Evolutionary conservation across 2,113 vertebrate species (phyloP).

Genomic region (Recurvirostra avosetta): DNA sequence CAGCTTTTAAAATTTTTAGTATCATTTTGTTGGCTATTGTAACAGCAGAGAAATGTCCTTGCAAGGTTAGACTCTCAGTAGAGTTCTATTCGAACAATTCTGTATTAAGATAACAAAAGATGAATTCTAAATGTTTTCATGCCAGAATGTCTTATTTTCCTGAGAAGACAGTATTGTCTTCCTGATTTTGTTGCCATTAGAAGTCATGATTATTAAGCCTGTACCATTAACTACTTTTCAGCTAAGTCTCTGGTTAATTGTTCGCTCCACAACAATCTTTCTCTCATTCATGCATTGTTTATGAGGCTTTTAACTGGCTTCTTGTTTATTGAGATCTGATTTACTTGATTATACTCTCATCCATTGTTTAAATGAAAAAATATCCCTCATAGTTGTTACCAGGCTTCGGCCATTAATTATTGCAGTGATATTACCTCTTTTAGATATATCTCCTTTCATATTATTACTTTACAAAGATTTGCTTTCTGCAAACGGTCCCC

Average conservation of each 20-base stretch:
- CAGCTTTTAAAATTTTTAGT: not conserved
- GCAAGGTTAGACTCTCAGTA: not conserved
- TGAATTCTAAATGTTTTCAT: not conserved
- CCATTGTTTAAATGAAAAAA: not conserved
- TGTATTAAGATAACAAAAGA: not conserved
- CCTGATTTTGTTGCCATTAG: not conserved
- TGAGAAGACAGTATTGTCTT: not conserved
- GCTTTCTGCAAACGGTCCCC: not conserved
- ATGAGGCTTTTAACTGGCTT: constrained; percentile 26
- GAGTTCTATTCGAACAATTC: not conserved
- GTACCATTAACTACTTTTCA: not conserved
- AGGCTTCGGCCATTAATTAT: not conserved
- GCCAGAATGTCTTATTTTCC: not conserved
- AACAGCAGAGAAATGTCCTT: not conserved
- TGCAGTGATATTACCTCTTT: not conserved
- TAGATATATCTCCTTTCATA: not conserved
- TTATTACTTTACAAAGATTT: not conserved
- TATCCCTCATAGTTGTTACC: not conserved
- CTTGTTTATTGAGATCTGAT: not conserved
- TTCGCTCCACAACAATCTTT: not conserved
- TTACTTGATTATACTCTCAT: not conserved
- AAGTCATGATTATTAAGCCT: not conserved
- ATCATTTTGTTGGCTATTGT: not conserved
- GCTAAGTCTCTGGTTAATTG: not conserved
- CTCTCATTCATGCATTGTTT: constrained; percentile 29